Conservation (phyloP, 2,797 vertebrate genomes). For the Scolopax rusticola region DNA sequence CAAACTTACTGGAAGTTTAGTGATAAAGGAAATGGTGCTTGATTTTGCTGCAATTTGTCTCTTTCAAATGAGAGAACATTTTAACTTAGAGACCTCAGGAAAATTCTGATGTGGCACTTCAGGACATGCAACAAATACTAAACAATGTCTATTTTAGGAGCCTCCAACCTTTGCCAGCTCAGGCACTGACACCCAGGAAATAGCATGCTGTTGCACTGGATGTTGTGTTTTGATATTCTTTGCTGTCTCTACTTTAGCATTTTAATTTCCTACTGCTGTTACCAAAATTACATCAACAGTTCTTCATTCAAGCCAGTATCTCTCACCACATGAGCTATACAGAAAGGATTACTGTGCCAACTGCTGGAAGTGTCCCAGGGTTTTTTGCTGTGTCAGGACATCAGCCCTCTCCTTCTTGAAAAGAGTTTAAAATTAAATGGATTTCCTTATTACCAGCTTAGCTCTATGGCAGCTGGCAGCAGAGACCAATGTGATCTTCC, state of each 20-base stretch:
- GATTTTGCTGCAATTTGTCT: background rate
- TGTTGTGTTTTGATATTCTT: background rate
- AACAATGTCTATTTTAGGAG: background rate
- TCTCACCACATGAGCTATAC: background rate
- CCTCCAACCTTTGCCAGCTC: background rate
- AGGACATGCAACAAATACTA: background rate
- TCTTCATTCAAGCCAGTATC: background rate
- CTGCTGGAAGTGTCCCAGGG: background rate
- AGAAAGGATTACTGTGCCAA: background rate
- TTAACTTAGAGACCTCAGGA: background rate
- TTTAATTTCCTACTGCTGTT: conserved; percentile 16
- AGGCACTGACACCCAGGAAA: background rate
- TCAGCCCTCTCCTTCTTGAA: conserved; percentile 5
- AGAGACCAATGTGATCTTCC: background rate
- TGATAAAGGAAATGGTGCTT: background rate
- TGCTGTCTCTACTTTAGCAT: background rate
- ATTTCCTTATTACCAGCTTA: background rate
- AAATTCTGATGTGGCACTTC: background rate
- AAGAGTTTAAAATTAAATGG: background rate
- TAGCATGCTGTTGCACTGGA: background rate
- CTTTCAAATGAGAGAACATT: background rate
- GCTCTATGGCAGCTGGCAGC: background rate
- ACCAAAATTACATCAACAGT: background rate
- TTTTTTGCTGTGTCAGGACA: conserved; percentile 44
- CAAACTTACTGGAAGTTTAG: background rate